Evolutionary conservation across 2,888 invertebrate genomes (phyloP), one percentile per base, ranked within the genome.

Genomic region (Hypolimnas misippus): DNA sequence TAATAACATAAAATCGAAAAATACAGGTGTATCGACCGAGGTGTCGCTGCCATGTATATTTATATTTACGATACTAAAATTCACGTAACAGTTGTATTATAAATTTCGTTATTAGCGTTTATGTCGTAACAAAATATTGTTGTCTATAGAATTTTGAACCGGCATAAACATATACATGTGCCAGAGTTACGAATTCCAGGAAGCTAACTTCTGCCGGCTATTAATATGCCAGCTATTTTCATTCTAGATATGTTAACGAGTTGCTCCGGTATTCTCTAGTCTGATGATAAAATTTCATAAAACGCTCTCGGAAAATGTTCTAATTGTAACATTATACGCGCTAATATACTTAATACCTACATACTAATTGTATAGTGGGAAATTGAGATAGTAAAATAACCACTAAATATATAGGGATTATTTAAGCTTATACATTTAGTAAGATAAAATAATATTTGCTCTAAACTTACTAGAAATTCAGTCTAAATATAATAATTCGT

Each of bases 221-320:
- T 55, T 65, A 55, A 65, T 62, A 58, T 33, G 10, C 54, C 25
- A 53, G 53, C 38, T 63, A 58, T 63, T 58, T 63, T 42, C 63
- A 63, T 46, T 58, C 10, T 42, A 55, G 21, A 54, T 40, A 42
- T 14, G 14, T 55, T 40, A 16, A 25, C 52, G 52, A 33, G 52
- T 17, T 51, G 31, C 35, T 25, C 29, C 49, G 19, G 29, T 21
- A 44, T 40, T 42, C n/a, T 46, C 46, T 46, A 49, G 49, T 49
- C 49, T 29, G 49, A 6, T 49, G 49, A 29, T 6, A 29, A 29
- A 29, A 49, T 49, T 49, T 16, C 6, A 49, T 25, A 29, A 49
- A 49, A 8, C 3, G n/a, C n/a, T 33, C 12, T n/a, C 25, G 5
- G 25, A 25, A 25, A 25, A 25, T 25, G 25, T 25, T n/a, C n/a